phyloP scores from a whole-genome alignment of 1,140 invertebrate genomes.

The Triops cancriformis region DNA sequence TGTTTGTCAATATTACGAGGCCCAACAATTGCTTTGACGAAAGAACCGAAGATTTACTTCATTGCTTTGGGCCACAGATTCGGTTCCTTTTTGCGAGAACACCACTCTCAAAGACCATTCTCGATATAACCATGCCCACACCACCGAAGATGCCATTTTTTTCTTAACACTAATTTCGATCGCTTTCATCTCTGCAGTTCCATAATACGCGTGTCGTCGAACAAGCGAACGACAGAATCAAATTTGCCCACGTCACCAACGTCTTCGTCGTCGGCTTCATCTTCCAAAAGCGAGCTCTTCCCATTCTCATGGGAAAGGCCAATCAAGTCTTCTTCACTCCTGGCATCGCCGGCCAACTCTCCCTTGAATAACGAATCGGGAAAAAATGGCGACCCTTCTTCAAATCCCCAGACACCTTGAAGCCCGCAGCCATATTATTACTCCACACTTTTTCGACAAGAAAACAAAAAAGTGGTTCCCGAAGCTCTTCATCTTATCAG shows the following conservation, averaged over 20 bases:
- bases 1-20: no score
- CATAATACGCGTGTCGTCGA: not conserved
- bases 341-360: not conserved
- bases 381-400: not conserved
- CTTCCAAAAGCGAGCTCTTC: not conserved
- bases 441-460: not conserved
- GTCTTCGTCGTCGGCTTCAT: not conserved
- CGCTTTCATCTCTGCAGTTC: not conserved
- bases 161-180: not conserved
- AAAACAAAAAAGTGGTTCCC: not conserved
- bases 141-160: not conserved
- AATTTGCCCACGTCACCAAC: not conserved
- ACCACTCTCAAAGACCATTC: no score
- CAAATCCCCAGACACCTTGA: conserved; percentile 6
- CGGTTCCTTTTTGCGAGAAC: no score
- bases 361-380: conserved; percentile 1
- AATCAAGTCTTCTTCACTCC: conserved; percentile 7
- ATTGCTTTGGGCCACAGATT: no score
- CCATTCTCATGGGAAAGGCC: conserved; percentile 3
- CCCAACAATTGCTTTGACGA: no score
- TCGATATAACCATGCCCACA: no score
- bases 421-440: not conserved
- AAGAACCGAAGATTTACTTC: no score
- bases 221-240: not conserved
- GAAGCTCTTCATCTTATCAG: not conserved